Conservation (phyloP, 2,113 vertebrate species). For the Sula dactylatra region DNA sequence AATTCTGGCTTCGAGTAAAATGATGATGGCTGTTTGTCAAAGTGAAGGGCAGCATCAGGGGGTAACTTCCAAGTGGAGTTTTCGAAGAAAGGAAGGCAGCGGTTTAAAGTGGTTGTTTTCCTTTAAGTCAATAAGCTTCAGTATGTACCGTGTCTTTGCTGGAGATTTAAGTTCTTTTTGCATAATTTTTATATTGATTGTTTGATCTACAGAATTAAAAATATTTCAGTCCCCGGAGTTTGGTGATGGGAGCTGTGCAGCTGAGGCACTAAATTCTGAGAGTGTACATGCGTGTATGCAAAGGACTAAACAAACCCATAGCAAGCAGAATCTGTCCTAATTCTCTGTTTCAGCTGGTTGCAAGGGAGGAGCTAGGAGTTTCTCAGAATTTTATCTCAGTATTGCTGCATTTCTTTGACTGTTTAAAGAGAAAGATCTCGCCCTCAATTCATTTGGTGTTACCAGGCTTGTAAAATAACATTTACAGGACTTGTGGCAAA, state of each 20-base stretch:
- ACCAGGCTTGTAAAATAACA: background rate
- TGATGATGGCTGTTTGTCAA: background rate
- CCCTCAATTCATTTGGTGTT: background rate
- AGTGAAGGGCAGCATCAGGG: background rate
- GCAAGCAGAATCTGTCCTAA: background rate
- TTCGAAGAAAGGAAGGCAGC: background rate
- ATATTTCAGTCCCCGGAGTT: background rate
- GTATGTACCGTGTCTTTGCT: background rate
- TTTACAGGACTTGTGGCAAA: background rate
- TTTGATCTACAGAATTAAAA: background rate
- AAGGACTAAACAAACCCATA: background rate
- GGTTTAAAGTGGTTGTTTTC: background rate
- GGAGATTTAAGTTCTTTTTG: background rate
- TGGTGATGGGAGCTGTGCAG: background rate
- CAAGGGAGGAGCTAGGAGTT: background rate
- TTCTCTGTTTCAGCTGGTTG: background rate
- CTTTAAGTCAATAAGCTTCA: background rate
- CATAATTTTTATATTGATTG: background rate
- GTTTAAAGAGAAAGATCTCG: background rate
- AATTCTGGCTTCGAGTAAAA: background rate
- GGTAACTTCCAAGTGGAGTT: background rate
- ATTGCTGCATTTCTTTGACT: background rate
- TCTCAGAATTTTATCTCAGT: background rate
- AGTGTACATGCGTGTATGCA: background rate
- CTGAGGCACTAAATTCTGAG: background rate